Evolutionary conservation across 1,140 invertebrate species (phyloP).

Genomic region (Papilio aristodemus): DNA sequence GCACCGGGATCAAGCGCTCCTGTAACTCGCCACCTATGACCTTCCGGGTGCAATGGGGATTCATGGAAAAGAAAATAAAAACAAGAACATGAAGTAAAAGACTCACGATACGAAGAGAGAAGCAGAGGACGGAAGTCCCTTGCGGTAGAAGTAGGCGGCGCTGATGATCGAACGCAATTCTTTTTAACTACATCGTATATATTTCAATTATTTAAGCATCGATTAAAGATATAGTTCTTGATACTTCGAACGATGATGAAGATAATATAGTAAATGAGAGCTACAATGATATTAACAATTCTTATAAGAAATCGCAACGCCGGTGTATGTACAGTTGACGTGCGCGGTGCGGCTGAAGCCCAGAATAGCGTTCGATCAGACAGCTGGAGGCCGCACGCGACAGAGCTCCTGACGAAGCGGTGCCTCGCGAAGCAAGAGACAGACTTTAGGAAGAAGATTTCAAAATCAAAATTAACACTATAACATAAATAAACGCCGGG

Average conservation of each 20-base stretch:
- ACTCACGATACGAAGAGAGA: constrained; percentile 61
- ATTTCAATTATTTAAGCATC: no score
- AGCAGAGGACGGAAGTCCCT: constrained; percentile 40
- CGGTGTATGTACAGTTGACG: no score
- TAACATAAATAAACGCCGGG: constrained; percentile 70
- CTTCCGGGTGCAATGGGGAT: constrained; percentile 88
- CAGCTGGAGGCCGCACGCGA: constrained; percentile 56
- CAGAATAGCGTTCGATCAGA: constrained; percentile 54
- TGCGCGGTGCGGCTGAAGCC: constrained; percentile 23
- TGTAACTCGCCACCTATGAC: constrained; percentile 99
- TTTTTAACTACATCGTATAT: neutral
- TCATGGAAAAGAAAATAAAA: constrained; percentile 86
- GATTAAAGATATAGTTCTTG: no score
- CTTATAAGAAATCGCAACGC: no score
- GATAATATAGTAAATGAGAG: no score
- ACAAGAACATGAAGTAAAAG: constrained; percentile 78
- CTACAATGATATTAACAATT: no score
- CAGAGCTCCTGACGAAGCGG: constrained; percentile 64
- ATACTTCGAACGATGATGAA: no score
- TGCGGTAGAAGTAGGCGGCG: constrained; percentile 34
- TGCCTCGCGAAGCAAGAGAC: constrained; percentile 72
- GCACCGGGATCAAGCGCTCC: constrained; percentile 99
- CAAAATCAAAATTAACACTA: constrained; percentile 68
- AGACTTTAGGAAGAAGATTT: constrained; percentile 60
- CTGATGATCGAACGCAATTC: constrained; percentile 47